phyloP scores from a whole-genome alignment of 2,113 vertebrate genomes.

The Vidua macroura region DNA sequence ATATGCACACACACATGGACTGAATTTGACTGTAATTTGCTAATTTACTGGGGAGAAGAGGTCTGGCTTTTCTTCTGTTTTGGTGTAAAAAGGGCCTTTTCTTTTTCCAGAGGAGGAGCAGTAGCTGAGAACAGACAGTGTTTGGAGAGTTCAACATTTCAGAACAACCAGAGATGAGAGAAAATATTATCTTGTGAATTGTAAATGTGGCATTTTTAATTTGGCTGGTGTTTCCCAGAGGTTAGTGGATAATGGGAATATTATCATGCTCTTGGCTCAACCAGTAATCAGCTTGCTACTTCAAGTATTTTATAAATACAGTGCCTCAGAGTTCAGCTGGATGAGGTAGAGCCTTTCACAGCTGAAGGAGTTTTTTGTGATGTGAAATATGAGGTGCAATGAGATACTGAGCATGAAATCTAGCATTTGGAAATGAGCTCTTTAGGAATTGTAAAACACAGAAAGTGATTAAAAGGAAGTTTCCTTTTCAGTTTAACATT shows the following conservation, averaged over 20 bases:
- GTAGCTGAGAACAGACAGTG: background rate
- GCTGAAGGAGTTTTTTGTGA: constrained; percentile 14
- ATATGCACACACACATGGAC: background rate
- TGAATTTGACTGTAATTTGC: background rate
- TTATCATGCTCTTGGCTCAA: background rate
- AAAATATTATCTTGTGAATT: constrained; percentile 38
- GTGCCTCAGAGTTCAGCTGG: background rate
- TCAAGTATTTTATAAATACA: background rate
- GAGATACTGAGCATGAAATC: background rate
- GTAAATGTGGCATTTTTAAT: constrained; percentile 29
- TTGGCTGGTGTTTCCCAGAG: background rate
- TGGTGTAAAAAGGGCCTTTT: constrained; percentile 1
- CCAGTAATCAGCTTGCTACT: background rate
- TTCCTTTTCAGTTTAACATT: background rate
- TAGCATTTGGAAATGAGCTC: background rate
- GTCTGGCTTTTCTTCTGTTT: background rate
- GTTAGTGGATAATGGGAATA: background rate
- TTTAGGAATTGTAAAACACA: background rate
- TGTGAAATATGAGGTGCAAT: constrained; percentile 22
- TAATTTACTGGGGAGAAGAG: background rate
- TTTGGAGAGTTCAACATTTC: constrained; percentile 6
- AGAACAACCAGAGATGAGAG: constrained; percentile 11
- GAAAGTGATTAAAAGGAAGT: background rate
- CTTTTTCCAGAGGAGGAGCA: background rate
- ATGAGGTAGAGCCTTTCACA: constrained; percentile 2